These are phyloP conservation scores for Peromyscus maniculatus DNA, from an alignment of 2,113 vertebrate genomes.

Conservation along the genomic window DNA sequence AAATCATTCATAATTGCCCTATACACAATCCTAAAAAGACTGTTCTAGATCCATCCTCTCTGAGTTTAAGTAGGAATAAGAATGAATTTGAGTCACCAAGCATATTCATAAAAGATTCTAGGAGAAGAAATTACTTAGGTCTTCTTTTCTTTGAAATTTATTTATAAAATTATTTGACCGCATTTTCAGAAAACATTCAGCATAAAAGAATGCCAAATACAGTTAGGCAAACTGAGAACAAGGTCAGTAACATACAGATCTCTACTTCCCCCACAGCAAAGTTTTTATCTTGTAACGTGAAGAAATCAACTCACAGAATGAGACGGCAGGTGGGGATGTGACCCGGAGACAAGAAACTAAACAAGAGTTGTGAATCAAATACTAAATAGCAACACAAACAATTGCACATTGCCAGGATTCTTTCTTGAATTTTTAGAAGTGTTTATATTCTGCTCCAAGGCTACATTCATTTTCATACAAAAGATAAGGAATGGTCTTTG, in stretches of 20 bases:
- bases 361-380: conserved; percentile 36
- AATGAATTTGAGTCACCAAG: conserved; percentile 58
- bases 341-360: neutral
- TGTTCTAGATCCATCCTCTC: conserved; percentile 43
- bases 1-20: conserved; percentile 20
- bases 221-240: conserved; percentile 19
- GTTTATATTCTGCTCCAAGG: conserved; percentile 43
- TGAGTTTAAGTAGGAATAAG: conserved; percentile 66
- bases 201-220: neutral
- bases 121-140: conserved; percentile 22
- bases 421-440: neutral
- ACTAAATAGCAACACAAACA: conserved; percentile 20
- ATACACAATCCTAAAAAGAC: conserved; percentile 26
- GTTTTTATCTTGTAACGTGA: conserved; percentile 33
- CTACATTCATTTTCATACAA: conserved; percentile 67
- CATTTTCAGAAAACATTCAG: conserved; percentile 25
- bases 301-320: neutral
- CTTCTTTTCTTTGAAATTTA: conserved; percentile 35
- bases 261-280: conserved; percentile 29
- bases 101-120: conserved; percentile 70
- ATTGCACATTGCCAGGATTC: neutral
- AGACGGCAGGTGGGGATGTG: neutral
- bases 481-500: conserved; percentile 49
- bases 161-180: conserved; percentile 44
- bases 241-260: neutral